Conservation (phyloP, 2,797 vertebrate species). For the Centroberyx gerrardi region DNA sequence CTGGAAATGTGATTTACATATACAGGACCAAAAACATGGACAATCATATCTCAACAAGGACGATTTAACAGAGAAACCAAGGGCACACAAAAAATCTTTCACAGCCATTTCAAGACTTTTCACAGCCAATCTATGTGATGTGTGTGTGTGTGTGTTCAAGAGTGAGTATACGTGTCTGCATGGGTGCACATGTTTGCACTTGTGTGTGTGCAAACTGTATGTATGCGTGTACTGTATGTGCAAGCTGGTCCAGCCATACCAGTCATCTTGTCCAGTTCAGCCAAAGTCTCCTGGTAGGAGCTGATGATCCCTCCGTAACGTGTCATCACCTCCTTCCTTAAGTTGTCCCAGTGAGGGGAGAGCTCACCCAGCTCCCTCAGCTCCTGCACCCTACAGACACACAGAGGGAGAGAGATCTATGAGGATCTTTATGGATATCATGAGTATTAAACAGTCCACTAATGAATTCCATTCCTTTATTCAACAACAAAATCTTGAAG, state of each 20-base stretch:
- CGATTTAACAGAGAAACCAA: conserved; percentile 5
- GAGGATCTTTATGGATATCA: not conserved
- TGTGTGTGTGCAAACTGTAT: not conserved
- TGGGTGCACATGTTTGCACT: not conserved
- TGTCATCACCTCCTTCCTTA: conserved; percentile 93
- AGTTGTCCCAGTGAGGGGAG: conserved; percentile 97
- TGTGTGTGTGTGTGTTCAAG: conserved; percentile 1
- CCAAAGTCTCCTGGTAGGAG: conserved; percentile 93
- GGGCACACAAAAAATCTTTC: conserved; percentile 8
- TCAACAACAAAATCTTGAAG: too few species aligned
- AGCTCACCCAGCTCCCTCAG: conserved; percentile 95
- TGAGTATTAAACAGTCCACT: not conserved
- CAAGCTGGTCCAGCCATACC: conserved; percentile 78
- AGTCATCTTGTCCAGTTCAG: conserved; percentile 93
- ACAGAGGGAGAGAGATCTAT: conserved; percentile 32
- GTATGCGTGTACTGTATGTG: not conserved
- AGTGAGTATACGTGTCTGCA: not conserved
- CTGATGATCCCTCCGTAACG: conserved; percentile 93
- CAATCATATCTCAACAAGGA: conserved; percentile 1
- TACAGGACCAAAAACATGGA: not conserved
- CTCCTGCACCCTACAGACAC: conserved; percentile 90
- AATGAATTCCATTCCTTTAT: not conserved
- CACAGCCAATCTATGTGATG: not conserved
- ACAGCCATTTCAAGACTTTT: not conserved
- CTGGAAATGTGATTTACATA: conserved; percentile 1